phyloP scores from a whole-genome alignment of 2,888 invertebrate genomes.

The Hirtodrosophila cameraria region DNA sequence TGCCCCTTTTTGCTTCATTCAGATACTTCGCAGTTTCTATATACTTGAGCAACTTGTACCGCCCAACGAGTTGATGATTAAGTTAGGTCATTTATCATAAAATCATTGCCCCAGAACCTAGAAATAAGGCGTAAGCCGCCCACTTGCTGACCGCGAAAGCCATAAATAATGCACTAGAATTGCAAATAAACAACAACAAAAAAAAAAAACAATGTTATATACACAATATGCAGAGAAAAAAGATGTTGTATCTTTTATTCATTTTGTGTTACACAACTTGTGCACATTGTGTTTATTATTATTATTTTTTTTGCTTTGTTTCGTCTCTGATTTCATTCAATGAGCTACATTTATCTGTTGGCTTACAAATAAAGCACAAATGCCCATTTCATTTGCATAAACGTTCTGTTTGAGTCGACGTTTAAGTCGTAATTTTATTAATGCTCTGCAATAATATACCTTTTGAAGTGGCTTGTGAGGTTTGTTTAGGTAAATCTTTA shows the following conservation, averaged over 20 bases:
- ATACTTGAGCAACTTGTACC: conserved; percentile 4
- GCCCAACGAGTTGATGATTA: conserved; percentile 51
- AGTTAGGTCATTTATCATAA: conserved; percentile 70
- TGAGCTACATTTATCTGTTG: conserved; percentile 30
- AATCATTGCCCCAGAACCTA: conserved; percentile 50
- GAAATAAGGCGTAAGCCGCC: conserved; percentile 11
- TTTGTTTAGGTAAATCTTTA: too few relatives aligned
- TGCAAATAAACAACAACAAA: conserved; percentile 27
- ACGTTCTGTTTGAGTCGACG: conserved; percentile 19
- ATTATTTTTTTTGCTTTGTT: conserved; percentile 1
- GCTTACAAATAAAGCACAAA: conserved; percentile 18
- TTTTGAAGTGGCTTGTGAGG: too few relatives aligned
- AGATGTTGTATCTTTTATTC: conserved; percentile 28
- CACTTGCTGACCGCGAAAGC: conserved; percentile 41
- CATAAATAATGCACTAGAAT: conserved; percentile 65
- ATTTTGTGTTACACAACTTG: conserved; percentile 22
- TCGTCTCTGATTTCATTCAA: conserved; percentile 16
- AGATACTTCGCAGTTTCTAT: background rate
- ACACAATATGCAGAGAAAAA: conserved; percentile 24
- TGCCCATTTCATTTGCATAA: conserved; percentile 58
- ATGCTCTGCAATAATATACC: background rate
- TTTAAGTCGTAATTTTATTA: background rate
- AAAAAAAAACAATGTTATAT: background rate
- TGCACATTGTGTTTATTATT: conserved; percentile 16
- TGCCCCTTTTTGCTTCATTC: conserved; percentile 2